Evolutionary conservation across 1,140 invertebrate species (phyloP).

Genomic region (Zaprionus africanus): DNA sequence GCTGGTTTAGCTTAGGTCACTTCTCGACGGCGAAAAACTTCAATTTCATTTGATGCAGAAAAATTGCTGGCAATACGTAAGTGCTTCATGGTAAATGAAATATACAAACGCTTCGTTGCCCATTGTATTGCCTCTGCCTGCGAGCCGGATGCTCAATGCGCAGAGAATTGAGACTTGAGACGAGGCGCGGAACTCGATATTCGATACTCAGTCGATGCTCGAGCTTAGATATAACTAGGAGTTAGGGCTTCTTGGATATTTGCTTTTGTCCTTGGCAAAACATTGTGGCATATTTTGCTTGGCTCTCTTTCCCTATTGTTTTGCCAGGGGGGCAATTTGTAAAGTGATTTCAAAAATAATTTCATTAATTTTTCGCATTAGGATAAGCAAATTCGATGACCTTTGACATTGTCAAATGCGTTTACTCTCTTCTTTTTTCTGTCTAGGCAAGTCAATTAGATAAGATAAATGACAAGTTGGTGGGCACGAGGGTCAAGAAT

Average conservation of each 20-base stretch:
- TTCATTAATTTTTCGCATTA: slow-evolving; percentile 51
- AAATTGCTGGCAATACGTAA: slow-evolving; percentile 79
- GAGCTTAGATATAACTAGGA: not conserved
- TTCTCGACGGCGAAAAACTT: slow-evolving; percentile 49
- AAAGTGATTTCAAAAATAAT: slow-evolving; percentile 50
- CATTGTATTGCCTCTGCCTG: slow-evolving; percentile 51
- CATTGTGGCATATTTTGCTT: slow-evolving; percentile 27
- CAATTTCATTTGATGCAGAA: slow-evolving; percentile 82
- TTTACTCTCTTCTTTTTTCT: not conserved
- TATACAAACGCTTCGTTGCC: slow-evolving; percentile 77
- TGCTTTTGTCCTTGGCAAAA: slow-evolving; percentile 8
- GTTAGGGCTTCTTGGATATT: not conserved
- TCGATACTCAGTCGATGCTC: not conserved
- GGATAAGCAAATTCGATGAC: slow-evolving; percentile 43
- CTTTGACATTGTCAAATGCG: slow-evolving; percentile 37
- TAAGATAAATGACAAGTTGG: slow-evolving; percentile 6
- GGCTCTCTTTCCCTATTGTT: not conserved
- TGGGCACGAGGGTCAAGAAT: not conserved
- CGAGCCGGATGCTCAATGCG: slow-evolving; percentile 29
- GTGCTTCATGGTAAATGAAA: slow-evolving; percentile 79
- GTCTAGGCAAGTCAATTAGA: slow-evolving; percentile 28
- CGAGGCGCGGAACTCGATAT: not conserved
- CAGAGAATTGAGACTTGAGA: not conserved
- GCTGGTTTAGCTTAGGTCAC: slow-evolving; percentile 20
- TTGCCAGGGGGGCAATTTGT: slow-evolving; percentile 22